phyloP scores from a whole-genome alignment of 2,888 invertebrate genomes.

The Cataglyphis cursor region DNA sequence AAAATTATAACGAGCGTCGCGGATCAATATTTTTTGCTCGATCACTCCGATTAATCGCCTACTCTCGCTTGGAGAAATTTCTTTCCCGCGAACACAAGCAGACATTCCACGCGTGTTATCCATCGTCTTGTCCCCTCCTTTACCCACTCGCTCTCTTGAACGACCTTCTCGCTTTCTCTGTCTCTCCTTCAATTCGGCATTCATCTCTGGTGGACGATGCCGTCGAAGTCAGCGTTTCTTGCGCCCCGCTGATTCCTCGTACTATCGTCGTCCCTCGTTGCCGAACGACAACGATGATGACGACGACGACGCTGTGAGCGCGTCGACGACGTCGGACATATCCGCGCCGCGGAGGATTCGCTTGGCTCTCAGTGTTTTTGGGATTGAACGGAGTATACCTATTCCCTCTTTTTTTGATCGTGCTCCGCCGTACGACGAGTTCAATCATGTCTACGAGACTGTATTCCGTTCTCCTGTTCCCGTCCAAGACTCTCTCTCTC shows the following conservation, averaged over 20 bases:
- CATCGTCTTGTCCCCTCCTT: constrained; percentile 43
- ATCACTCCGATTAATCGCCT: constrained; percentile 25
- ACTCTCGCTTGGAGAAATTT: constrained; percentile 52
- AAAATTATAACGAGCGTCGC: constrained; percentile 32
- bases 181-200: constrained; percentile 16
- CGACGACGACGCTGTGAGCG: constrained; percentile 45
- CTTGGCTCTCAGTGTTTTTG: constrained; percentile 53
- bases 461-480: constrained; percentile 15
- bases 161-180: constrained; percentile 16
- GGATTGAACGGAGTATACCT: constrained; percentile 42
- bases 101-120: constrained; percentile 46
- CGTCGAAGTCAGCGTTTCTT: constrained; percentile 73
- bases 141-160: background rate
- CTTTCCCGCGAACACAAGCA: constrained; percentile 34
- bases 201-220: constrained; percentile 65
- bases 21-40: constrained; percentile 30
- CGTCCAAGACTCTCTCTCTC: constrained; percentile 11
- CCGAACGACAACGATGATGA: constrained; percentile 57
- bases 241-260: constrained; percentile 73
- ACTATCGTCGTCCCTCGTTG: constrained; percentile 64
- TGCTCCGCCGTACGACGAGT: constrained; percentile 19
- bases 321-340: constrained; percentile 44
- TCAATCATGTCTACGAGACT: constrained; percentile 59
- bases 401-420: constrained; percentile 6
- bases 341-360: constrained; percentile 16